These are phyloP conservation scores for Norana najaformis DNA, from an alignment of 2,888 invertebrate genomes.

Conservation along the genomic window DNA sequence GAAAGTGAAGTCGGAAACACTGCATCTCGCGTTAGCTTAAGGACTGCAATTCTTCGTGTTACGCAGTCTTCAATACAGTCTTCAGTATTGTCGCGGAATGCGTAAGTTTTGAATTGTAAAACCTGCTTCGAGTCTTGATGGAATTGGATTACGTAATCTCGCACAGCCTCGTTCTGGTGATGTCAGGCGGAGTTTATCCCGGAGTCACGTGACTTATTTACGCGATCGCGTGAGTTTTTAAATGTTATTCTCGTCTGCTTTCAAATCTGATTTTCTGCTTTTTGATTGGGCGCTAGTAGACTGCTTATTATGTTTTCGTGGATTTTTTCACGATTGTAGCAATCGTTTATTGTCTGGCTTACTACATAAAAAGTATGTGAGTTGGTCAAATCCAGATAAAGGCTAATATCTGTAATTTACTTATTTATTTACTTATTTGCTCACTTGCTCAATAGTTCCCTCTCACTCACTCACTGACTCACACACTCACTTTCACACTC, in stretches of 20 bases:
- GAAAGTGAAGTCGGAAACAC: too few relatives aligned
- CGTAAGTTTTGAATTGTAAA: neutral
- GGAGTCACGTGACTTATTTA: neutral
- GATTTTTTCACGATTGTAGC: neutral
- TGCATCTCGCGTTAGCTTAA: too few relatives aligned
- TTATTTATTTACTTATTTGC: neutral
- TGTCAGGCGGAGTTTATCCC: neutral
- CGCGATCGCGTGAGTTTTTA: neutral
- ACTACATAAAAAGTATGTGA: too few relatives aligned
- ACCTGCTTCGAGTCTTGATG: neutral
- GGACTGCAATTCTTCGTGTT: too few relatives aligned
- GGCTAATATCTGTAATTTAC: neutral
- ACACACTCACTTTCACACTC: too few relatives aligned
- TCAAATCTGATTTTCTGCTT: neutral
- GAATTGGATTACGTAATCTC: neutral
- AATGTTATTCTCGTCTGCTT: neutral
- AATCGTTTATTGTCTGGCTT: too few relatives aligned
- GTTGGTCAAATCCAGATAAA: too few relatives aligned
- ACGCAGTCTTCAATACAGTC: too few relatives aligned
- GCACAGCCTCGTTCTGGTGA: neutral
- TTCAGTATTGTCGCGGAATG: too few relatives aligned
- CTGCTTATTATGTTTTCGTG: neutral
- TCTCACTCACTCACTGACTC: neutral
- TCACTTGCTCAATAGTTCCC: neutral
- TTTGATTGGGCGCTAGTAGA: neutral